Base-by-base conservation (phyloP, 2,797 vertebrate genomes). In the Phrynocephalus forsythii region DNA sequence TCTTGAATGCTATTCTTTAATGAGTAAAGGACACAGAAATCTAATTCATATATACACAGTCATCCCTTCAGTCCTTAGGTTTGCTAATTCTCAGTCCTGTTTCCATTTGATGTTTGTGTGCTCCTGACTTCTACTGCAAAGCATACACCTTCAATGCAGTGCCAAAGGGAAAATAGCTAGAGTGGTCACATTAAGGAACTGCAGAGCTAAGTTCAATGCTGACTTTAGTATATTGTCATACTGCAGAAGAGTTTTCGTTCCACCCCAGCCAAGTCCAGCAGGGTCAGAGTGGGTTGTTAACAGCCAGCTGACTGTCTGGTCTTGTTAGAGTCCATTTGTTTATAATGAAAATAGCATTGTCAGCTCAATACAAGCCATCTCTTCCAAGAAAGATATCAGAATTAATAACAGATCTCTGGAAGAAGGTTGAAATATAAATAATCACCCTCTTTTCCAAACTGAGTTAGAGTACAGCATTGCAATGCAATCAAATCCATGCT, bases 321-420 rank as follows among this genome's bases (percentile, higher is more conserved):
- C 83, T 86, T 66, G 13, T 76, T 20, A 4, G 0, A 60, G 86
- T 89, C 30, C 9, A 11, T 84, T 90, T 92, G 83, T 90, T 94
- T 92, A 80, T 52, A 89, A 88, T 88, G 77, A 90, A 95, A 92
- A 79, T 24, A 88, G 85, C 72, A 72, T 84, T 88, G 75, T 56
- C 86, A 83, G 85, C 88, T 91, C 60, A 86, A 77, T 68, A 79
- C 38, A 92, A 92, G 44, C 16, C 60, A 48, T 33, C 15, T 86
- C 50, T 92, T 93, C 88, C 88, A 94, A 95, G 89, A 92, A 81
- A 3, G 56, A 85, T 90, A 92, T 5, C 0, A n/a, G 63, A 86
- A 91, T 91, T 88, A 91, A 66, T 72, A 87, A 79, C 76, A 84
- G 60, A 85, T 24, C 52, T 88, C 66, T 52, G 56, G 66, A 91